Evolutionary conservation across 2,797 vertebrate genomes (phyloP).

Genomic region (Argentina silus): DNA sequence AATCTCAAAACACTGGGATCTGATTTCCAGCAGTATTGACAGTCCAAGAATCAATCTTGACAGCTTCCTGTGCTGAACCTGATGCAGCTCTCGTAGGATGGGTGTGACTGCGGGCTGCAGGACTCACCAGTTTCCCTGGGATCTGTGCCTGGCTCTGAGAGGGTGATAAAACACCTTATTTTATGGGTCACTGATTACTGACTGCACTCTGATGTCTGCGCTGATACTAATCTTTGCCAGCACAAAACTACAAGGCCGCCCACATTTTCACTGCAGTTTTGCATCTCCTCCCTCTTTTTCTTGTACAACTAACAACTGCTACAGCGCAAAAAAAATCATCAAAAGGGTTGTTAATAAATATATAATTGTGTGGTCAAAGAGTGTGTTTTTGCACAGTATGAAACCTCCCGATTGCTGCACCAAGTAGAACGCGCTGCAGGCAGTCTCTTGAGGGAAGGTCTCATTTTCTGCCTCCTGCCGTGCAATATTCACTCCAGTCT

Average conservation of each 20-base stretch:
- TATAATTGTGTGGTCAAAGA: constrained; percentile 82
- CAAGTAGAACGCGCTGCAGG: constrained; percentile 82
- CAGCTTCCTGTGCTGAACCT: constrained; percentile 67
- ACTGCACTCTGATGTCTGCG: constrained; percentile 63
- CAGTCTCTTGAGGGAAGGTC: constrained; percentile 85
- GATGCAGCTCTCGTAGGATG: constrained; percentile 50
- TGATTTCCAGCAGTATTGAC: constrained; percentile 62
- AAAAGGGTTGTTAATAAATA: constrained; percentile 80
- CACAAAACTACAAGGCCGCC: constrained; percentile 61
- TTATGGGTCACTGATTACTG: constrained; percentile 73
- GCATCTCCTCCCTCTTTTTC: constrained; percentile 52
- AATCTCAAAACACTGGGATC: constrained; percentile 66
- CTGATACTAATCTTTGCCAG: constrained; percentile 63
- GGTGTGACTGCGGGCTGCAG: constrained; percentile 57
- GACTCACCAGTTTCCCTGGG: constrained; percentile 60
- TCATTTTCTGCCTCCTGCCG: constrained; percentile 84
- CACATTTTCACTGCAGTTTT: constrained; percentile 64
- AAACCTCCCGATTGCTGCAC: constrained; percentile 78
- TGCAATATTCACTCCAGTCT: constrained; percentile 82
- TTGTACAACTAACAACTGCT: constrained; percentile 47
- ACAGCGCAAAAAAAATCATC: constrained; percentile 61
- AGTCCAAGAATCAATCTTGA: constrained; percentile 70
- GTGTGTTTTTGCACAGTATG: constrained; percentile 82
- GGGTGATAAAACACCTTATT: constrained; percentile 77
- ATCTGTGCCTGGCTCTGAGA: constrained; percentile 60